Base-by-base conservation (phyloP, 35 echinoderm and acorn worm genomes). In the Ophioderma brevispina region DNA sequence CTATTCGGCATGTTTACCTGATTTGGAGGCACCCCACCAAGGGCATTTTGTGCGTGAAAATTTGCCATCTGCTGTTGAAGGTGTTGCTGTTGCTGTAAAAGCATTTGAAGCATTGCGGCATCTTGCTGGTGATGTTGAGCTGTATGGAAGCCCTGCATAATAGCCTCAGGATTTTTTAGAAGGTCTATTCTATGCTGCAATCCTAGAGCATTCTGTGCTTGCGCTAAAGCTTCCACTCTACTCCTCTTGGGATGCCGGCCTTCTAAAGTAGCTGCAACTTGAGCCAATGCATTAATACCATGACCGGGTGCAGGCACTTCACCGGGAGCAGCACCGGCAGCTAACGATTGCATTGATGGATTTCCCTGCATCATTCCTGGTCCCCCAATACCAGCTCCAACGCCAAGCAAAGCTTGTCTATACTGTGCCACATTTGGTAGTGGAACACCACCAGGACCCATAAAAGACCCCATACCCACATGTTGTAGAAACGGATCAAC, bases 71-170 rank as follows among this genome's bases (percentile, higher is more conserved):
- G 83, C 83, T 85, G 83, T n/a, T 64, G 83, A 81, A 40, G 78
- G 56, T 77, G 42, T 43, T 89, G 87, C 76, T 91, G 89, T 28
- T 85, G 76, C 90, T 91, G 90, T n/a, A 76, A 82, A 28, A 91
- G 75, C 82, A 91, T 91, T 15, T 84, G 76, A 35, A 70, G 38
- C 85, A 87, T 76, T 21, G 39, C 64, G 41, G 75, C 85, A 40
- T 87, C 85, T 70, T 70, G 59, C 28, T 70, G 59, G 1, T 70
- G 59, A 18, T 70, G 59, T 30, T 70, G 59, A 70, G 59, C 59
- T 70, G 4, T 18, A 4, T 70, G 59, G 28, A 70, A 30, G 59
- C 59, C 59, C 28, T 70, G 17, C 15, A 70, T 70, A 25, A 70
- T 70, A 70, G 59, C 59, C 2, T 70, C 17, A 1, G 59, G 59